Base-by-base conservation (phyloP, 2,113 vertebrate genomes). In the Lasiurus borealis region DNA sequence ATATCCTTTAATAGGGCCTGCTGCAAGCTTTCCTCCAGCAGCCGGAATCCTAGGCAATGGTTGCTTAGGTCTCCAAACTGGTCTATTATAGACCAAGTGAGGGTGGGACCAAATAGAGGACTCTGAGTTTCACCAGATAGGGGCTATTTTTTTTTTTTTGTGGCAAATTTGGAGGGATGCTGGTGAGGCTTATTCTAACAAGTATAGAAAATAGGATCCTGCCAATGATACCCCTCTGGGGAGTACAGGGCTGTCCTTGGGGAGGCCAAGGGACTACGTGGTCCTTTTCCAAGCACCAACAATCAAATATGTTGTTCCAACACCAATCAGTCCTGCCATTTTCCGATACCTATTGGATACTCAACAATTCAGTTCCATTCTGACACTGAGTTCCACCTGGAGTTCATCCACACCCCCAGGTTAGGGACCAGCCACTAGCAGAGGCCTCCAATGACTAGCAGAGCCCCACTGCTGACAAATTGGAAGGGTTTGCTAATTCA, bases 321-420 rank as follows among this genome's bases (percentile, higher is more conserved):
- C 0, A 14, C 54, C 75, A 69, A 0, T 16, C 3, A 50, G 16
- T n/a, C 19, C 23, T 84, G 71, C 59, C n/a, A 1, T 57, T 86
- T 18, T 31, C 23, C 5, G 2, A 11, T 21, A 64, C 10, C 12
- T 3, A 0, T 16, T 31, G 8, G 25, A 23, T 31, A 1, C 57
- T 73, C 25, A 81, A 11, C 7, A 46, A 21, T 78, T 78, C 62
- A n/a, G 0, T 18, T 78, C 8, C 3, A 8, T 75, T 21, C 59
- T 85, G 69, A 77, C 5, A 14, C 18, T 72, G 6, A 85, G 6
- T 15, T 25, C 40, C 18, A 5, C 59, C 59, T 18, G 8, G 54
- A 64, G 23, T 52, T 34, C 88, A 40, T 10, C 25, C 6, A 71
- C 36, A 62, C 27, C 15, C 34, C 48, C 12, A 62, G 57, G n/a